Conservation (phyloP, 2,113 vertebrate genomes). For the Dunckerocampus dactyliophorus region DNA sequence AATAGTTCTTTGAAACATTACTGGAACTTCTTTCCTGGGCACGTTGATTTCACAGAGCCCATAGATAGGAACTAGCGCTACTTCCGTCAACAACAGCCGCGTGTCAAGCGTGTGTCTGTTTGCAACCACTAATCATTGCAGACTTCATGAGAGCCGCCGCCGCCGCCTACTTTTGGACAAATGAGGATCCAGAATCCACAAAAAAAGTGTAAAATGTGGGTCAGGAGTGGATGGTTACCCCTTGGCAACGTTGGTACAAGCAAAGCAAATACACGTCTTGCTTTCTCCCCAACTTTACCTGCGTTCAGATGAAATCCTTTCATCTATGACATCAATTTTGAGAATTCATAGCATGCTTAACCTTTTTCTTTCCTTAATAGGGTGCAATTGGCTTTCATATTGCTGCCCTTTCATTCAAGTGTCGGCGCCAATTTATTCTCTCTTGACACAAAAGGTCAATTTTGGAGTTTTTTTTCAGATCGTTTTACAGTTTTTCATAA, state of each 20-base stretch:
- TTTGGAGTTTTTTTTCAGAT: constrained; percentile 36
- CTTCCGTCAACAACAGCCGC: too few relatives aligned
- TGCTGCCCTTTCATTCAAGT: constrained; percentile 53
- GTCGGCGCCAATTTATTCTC: constrained; percentile 50
- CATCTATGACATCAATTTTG: constrained; percentile 21
- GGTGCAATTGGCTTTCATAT: constrained; percentile 48
- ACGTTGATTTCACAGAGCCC: too few relatives aligned
- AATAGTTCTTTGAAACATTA: too few relatives aligned
- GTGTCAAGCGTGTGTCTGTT: too few relatives aligned
- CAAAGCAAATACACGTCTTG: constrained; percentile 2
- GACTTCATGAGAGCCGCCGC: too few relatives aligned
- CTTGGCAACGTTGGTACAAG: not conserved
- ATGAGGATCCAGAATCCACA: too few relatives aligned
- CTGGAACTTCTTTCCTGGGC: too few relatives aligned
- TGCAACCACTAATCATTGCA: too few relatives aligned
- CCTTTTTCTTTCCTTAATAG: constrained; percentile 38
- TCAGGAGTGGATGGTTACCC: constrained; percentile 2
- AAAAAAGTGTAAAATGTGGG: not conserved
- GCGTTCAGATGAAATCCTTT: not conserved
- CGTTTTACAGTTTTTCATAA: constrained; percentile 35
- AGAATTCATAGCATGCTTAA: constrained; percentile 49
- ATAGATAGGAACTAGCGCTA: too few relatives aligned
- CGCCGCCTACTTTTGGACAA: too few relatives aligned
- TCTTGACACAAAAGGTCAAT: constrained; percentile 54
- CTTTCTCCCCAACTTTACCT: constrained; percentile 10